Percentiles rank a stretch among this genome's conserved stretches.
Conservation (phyloP, 2,888 invertebrate species). For the Mesorhabditis sp. region DNA sequence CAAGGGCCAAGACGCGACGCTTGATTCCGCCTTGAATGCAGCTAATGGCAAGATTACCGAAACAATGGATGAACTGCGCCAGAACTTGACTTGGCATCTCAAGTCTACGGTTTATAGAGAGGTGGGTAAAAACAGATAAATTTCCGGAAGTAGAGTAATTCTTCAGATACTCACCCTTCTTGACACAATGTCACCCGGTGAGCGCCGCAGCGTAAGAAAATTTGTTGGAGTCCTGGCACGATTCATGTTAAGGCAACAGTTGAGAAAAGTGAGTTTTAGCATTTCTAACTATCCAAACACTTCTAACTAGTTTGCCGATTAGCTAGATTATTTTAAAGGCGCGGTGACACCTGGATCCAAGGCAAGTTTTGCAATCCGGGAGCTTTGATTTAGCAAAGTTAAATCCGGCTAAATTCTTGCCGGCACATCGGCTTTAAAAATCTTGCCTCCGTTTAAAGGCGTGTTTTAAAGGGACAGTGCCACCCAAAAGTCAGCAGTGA, state of each 20-base stretch:
- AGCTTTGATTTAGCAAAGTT: too few species aligned
- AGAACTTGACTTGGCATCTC: background rate
- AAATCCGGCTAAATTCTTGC: too few species aligned
- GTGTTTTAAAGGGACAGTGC: too few species aligned
- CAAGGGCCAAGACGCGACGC: background rate
- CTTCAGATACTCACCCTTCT: background rate
- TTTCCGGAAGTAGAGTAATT: background rate
- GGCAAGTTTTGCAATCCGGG: too few species aligned
- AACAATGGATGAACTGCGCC: background rate
- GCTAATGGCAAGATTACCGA: background rate
- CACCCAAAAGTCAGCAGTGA: too few species aligned
- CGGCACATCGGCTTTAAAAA: too few species aligned
- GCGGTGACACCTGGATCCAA: too few species aligned
- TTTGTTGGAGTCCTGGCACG: background rate
- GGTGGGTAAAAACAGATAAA: background rate
- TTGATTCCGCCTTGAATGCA: background rate
- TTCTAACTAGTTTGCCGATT: too few species aligned
- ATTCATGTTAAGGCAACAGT: background rate
- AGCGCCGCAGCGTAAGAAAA: background rate
- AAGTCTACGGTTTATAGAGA: background rate
- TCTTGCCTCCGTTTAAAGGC: too few species aligned
- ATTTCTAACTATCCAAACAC: too few species aligned
- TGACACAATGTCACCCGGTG: background rate
- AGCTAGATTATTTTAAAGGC: too few species aligned
- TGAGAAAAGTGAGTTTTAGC: background rate